phyloP scores from a whole-genome alignment of 1,140 invertebrate species.

The Leptoteleia sp. region DNA sequence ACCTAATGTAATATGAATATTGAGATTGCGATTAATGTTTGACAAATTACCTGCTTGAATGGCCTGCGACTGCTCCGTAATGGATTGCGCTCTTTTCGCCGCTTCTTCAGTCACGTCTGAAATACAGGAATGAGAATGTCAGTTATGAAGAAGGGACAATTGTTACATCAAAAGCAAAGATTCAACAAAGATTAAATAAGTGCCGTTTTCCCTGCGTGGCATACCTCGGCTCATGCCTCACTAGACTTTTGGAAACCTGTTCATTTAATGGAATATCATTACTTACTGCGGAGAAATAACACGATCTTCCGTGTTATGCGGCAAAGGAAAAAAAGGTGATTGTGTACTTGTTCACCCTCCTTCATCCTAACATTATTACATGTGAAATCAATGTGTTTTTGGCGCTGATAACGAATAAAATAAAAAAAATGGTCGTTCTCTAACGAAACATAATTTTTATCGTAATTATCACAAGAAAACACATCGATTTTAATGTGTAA shows the following conservation, averaged over 20 bases:
- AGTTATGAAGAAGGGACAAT: slow-evolving; percentile 55
- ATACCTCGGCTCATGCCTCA: slow-evolving; percentile 80
- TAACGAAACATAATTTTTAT: too few species aligned
- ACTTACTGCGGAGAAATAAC: slow-evolving; percentile 74
- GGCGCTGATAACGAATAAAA: too few species aligned
- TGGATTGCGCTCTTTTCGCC: slow-evolving; percentile 74
- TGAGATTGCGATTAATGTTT: slow-evolving; percentile 12
- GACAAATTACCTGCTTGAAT: slow-evolving; percentile 76
- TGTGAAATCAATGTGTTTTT: too few species aligned
- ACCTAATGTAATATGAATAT: slow-evolving; percentile 73
- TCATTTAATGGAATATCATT: slow-evolving; percentile 79
- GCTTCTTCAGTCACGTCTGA: slow-evolving; percentile 80
- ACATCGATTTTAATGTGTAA: too few species aligned
- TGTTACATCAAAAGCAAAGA: slow-evolving; percentile 80
- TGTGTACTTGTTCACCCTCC: too few species aligned
- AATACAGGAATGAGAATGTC: slow-evolving; percentile 70
- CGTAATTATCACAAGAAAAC: too few species aligned
- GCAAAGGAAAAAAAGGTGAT: slow-evolving; percentile 74
- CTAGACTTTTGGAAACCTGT: slow-evolving; percentile 79
- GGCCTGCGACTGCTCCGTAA: slow-evolving; percentile 70
- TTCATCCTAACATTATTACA: too few species aligned
- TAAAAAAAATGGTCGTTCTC: too few species aligned
- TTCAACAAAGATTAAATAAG: slow-evolving; percentile 80
- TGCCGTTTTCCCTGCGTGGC: slow-evolving; percentile 81
- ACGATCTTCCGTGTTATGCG: slow-evolving; percentile 76